phyloP scores from a whole-genome alignment of 2,888 invertebrate genomes.

The Cataglyphis cursor region DNA sequence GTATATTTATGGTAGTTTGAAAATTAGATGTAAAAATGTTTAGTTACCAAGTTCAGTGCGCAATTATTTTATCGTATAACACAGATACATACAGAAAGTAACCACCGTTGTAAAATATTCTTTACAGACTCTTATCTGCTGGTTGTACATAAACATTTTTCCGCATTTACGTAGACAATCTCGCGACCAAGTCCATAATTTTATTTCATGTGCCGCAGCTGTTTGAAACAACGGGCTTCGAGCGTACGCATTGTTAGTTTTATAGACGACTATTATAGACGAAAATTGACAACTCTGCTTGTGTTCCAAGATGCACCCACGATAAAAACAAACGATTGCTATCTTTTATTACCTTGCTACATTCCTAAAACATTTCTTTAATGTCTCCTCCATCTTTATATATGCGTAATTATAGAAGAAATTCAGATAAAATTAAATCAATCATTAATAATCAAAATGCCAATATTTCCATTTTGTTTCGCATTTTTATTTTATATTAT shows the following conservation, averaged over 20 bases:
- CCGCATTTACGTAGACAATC: conserved; percentile 39
- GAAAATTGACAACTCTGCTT: conserved; percentile 36
- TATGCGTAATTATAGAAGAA: conserved; percentile 37
- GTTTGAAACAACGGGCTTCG: conserved; percentile 17
- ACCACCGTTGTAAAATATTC: conserved; percentile 21
- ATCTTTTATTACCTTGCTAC: conserved; percentile 9
- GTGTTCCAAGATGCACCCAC: neutral
- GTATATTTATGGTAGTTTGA: neutral
- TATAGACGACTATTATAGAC: neutral
- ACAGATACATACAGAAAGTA: neutral
- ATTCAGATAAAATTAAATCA: conserved; percentile 10
- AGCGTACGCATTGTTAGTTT: conserved; percentile 15
- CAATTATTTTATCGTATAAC: neutral
- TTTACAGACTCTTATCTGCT: neutral
- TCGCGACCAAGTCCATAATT: conserved; percentile 22
- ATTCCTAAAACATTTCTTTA: neutral
- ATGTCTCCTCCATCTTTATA: conserved; percentile 19
- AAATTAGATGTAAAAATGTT: conserved; percentile 16
- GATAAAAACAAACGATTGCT: neutral
- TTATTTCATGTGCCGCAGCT: conserved; percentile 26
- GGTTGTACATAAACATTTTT: conserved; percentile 42
- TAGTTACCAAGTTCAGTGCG: neutral
- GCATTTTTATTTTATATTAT: neutral
- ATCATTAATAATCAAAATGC: conserved; percentile 26
- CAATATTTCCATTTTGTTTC: neutral